Evolutionary conservation across 2,888 invertebrate genomes (phyloP), one percentile per base, ranked within the genome.

Genomic region (Euclidia mi): DNA sequence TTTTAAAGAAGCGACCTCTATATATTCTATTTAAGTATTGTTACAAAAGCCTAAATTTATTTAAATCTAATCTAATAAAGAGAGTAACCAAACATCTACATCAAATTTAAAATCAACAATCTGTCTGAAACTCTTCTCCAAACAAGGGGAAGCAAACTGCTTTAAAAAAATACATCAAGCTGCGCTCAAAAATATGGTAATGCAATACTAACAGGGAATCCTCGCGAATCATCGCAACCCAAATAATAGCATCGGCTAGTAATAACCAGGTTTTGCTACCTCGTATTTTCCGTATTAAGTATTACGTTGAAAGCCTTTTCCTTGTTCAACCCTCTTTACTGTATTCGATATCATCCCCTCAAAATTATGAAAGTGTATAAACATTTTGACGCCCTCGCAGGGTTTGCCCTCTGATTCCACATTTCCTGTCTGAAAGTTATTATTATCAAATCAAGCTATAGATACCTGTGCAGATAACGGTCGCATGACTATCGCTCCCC

Each of bases 281-380:
- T 89, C 89, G 84, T 87, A 91, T 92, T 92, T 92, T 88, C 84
- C 86, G 84, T 87, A 88, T 89, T 90, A 90, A 90, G 91, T 88
- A 91, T 91, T 91, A 89, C 88, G 89, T 88, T 88, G 91, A 91
- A 91, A 91, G 88, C 90, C 87, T 85, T 85, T 84, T 84, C 73
- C 80, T 67, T 62, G 76, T 72, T 65, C 81, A 78, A 76, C 87
- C 91, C 89, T 88, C 87, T 82, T 85, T 86, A 73, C 77, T 79
- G 82, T 82, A 88, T 90, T 81, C 85, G 89, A 91, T 92, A 90
- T 89, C 87, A 91, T 89, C 92, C 94, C 94, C 84, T 91, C 88
- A 85, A 91, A 93, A 94, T 94, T 94, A 94, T 94, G 91, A 92
- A 93, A 92, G 90, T 92, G 93, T 94, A 93, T 93, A 92, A 93